These are phyloP conservation scores for Nymphalis urticae DNA, from an alignment of 2,888 invertebrate genomes.

Conservation along the genomic window DNA sequence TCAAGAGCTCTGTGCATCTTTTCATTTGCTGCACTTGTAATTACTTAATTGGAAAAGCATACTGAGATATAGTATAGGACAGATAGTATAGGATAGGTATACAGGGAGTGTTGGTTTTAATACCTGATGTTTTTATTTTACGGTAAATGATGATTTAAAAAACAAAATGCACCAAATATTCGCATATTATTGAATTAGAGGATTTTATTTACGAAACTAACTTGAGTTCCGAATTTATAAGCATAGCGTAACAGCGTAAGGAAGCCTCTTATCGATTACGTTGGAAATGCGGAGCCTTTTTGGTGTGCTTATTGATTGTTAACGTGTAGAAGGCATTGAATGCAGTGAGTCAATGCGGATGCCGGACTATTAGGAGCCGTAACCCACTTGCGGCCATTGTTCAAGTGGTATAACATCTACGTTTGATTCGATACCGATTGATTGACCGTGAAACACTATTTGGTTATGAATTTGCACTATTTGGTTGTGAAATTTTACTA, in stretches of 20 bases:
- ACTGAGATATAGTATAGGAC: no score
- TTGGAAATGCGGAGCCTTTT: constrained; percentile 23
- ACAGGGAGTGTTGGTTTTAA: constrained; percentile 17
- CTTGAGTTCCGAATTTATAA: neutral
- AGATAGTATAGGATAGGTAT: no score
- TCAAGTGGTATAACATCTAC: constrained; percentile 3
- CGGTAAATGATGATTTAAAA: neutral
- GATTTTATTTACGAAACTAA: no score
- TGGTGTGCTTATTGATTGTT: constrained; percentile 33
- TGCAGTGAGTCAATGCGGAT: constrained; percentile 35
- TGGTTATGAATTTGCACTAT: neutral
- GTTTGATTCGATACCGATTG: constrained; percentile 8
- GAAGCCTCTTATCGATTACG: constrained; percentile 31
- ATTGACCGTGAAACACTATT: constrained; percentile 15
- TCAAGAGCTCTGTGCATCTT: neutral
- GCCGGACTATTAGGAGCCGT: constrained; percentile 19
- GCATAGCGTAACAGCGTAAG: constrained; percentile 6
- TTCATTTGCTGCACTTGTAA: constrained; percentile 16
- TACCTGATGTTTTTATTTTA: constrained; percentile 12
- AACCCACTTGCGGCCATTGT: constrained; percentile 30
- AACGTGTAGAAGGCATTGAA: constrained; percentile 22
- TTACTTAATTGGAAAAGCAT: constrained; percentile 20
- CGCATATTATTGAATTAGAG: neutral
- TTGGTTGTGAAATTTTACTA: neutral
- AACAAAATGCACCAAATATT: neutral